phyloP scores from a whole-genome alignment of 1,140 invertebrate genomes.

The Micrasema minimum region DNA sequence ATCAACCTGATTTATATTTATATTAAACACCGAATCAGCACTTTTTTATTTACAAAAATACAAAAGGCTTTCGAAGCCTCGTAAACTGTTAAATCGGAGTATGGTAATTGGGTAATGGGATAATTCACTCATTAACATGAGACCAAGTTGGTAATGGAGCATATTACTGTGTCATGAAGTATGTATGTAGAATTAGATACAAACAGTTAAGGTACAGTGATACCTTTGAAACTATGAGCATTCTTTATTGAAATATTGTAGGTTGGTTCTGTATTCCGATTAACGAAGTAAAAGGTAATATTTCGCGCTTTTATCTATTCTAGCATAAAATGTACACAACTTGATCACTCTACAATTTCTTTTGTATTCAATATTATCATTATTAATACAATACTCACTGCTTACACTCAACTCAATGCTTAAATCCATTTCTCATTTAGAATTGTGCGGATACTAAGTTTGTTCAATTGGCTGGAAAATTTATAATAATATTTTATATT shows the following conservation, averaged over 20 bases:
- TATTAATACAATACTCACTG: slow-evolving; percentile 51
- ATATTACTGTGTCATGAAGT: too few species aligned
- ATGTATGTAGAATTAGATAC: too few species aligned
- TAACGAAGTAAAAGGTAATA: slow-evolving; percentile 37
- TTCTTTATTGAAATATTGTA: slow-evolving; percentile 34
- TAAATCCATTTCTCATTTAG: slow-evolving; percentile 48
- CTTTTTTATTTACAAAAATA: slow-evolving; percentile 54
- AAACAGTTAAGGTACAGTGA: too few species aligned
- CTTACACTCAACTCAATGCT: slow-evolving; percentile 46
- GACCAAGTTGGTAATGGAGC: too few species aligned
- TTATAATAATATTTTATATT: slow-evolving; percentile 2
- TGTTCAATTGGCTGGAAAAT: slow-evolving; percentile 28
- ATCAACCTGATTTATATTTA: slow-evolving; percentile 31
- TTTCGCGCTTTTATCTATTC: slow-evolving; percentile 51
- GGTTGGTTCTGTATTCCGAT: slow-evolving; percentile 51
- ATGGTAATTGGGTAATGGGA: too few species aligned
- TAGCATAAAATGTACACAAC: slow-evolving; percentile 53
- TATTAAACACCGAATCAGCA: slow-evolving; percentile 53
- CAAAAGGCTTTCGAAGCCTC: slow-evolving; percentile 51
- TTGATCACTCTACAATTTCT: slow-evolving; percentile 53
- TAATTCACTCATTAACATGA: too few species aligned
- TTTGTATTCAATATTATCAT: slow-evolving; percentile 51
- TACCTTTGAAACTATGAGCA: too few species aligned
- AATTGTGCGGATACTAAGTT: slow-evolving; percentile 49
- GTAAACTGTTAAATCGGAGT: slow-evolving; percentile 39